Evolutionary conservation across 2,888 invertebrate genomes (phyloP).

Genomic region (Pelosia muscerda): DNA sequence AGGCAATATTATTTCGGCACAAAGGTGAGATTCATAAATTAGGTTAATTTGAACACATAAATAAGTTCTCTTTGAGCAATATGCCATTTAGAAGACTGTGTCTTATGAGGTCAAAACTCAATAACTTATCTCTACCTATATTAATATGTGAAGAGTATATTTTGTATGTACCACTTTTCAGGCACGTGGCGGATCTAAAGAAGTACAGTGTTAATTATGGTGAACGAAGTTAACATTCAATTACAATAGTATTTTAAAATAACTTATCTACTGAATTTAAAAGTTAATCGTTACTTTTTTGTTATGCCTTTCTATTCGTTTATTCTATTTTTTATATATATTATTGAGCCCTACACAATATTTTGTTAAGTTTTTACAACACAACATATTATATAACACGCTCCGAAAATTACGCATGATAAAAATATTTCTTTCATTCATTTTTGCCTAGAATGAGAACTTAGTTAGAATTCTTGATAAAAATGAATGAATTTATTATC

Average conservation of each 20-base stretch:
- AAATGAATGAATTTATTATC: no score
- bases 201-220: not conserved
- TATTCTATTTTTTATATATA: no score
- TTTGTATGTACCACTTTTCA: not conserved
- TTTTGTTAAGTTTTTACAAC: no score
- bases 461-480: no score
- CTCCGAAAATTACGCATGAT: no score
- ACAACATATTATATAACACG: no score
- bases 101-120: constrained; percentile 6
- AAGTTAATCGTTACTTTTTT: no score
- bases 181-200: not conserved
- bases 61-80: constrained; percentile 1
- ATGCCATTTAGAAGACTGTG: not conserved
- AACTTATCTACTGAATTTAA: no score
- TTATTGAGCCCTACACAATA: no score
- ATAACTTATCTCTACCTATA: not conserved
- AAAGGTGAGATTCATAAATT: constrained; percentile 27
- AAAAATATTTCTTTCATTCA: no score
- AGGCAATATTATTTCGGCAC: constrained; percentile 23
- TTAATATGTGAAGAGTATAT: not conserved
- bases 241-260: not conserved
- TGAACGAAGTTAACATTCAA: not conserved
- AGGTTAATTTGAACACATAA: constrained; percentile 13
- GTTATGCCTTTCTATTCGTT: no score
- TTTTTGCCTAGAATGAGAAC: no score